A percentile compares a stretch with the other conserved stretches of the same genome.
These are phyloP conservation scores for Abscondita cerata DNA, from an alignment of 2,888 invertebrate genomes.

Conservation along the genomic window DNA sequence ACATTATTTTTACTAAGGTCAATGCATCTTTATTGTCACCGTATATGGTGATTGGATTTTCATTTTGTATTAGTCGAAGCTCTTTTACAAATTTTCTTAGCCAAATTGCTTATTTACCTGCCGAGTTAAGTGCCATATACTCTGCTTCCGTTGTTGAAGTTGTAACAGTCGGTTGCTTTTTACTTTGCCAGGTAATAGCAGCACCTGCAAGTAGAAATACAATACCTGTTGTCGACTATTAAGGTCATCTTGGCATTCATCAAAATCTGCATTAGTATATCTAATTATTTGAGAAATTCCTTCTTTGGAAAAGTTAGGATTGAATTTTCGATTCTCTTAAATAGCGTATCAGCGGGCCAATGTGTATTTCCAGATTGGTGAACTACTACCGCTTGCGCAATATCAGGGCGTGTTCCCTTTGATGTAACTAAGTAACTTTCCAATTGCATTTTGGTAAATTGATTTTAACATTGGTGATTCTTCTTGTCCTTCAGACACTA, in stretches of 20 bases:
- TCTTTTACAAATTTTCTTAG: constrained; percentile 22
- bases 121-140: constrained; percentile 44
- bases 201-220: constrained; percentile 41
- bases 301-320: not conserved
- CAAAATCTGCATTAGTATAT: no score
- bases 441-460: not conserved
- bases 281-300: not conserved
- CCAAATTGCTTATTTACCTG: no score
- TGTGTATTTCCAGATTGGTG: not conserved
- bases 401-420: not conserved
- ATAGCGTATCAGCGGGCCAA: not conserved
- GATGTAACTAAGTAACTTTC: not conserved
- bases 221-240: constrained; percentile 54
- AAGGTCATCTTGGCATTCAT: constrained; percentile 25
- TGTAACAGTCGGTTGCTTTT: constrained; percentile 48
- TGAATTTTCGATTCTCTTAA: constrained; percentile 2
- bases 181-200: constrained; percentile 45
- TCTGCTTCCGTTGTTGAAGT: constrained; percentile 46
- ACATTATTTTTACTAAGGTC: no score
- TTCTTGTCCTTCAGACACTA: not conserved
- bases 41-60: constrained; percentile 5
- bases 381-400: not conserved
- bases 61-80: constrained; percentile 3
- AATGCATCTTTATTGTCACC: not conserved
- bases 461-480: not conserved